Evolutionary conservation across 1,140 invertebrate species (phyloP).

Genomic region (Araneus ventricosus): DNA sequence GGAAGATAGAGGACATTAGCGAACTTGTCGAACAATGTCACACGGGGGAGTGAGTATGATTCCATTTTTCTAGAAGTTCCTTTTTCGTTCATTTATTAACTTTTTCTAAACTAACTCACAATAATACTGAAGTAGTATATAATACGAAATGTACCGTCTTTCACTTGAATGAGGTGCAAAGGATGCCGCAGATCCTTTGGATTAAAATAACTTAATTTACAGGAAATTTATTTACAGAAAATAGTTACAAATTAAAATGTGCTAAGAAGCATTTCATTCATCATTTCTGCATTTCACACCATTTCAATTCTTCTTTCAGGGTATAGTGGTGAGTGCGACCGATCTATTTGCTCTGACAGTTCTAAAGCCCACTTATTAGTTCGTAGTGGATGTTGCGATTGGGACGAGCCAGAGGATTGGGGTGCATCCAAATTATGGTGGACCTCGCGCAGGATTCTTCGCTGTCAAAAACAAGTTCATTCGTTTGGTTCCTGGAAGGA

Average conservation of each 20-base stretch:
- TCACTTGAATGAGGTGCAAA: too few relatives aligned
- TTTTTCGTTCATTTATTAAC: too few relatives aligned
- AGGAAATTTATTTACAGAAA: too few relatives aligned
- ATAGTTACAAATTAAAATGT: too few relatives aligned
- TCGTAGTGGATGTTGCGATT: constrained; percentile 95
- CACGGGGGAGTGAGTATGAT: constrained; percentile 91
- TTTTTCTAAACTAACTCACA: too few relatives aligned
- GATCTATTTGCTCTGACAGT: constrained; percentile 94
- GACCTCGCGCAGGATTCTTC: constrained; percentile 95
- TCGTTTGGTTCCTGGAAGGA: constrained; percentile 96
- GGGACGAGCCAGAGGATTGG: constrained; percentile 98
- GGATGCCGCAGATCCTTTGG: too few relatives aligned
- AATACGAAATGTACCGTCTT: too few relatives aligned
- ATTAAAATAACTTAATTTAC: too few relatives aligned
- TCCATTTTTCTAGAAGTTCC: too few relatives aligned
- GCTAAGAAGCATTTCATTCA: too few relatives aligned
- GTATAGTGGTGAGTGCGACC: constrained; percentile 91
- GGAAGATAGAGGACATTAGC: constrained; percentile 90
- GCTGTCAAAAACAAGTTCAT: constrained; percentile 92
- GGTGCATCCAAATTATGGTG: constrained; percentile 90
- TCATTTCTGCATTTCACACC: too few relatives aligned
- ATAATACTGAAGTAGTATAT: too few relatives aligned
- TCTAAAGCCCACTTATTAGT: constrained; percentile 94
- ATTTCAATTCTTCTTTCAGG: not conserved
- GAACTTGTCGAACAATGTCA: constrained; percentile 90